These are phyloP conservation scores for Achroia grisella DNA, from an alignment of 1,140 invertebrate species.

Conservation along the genomic window DNA sequence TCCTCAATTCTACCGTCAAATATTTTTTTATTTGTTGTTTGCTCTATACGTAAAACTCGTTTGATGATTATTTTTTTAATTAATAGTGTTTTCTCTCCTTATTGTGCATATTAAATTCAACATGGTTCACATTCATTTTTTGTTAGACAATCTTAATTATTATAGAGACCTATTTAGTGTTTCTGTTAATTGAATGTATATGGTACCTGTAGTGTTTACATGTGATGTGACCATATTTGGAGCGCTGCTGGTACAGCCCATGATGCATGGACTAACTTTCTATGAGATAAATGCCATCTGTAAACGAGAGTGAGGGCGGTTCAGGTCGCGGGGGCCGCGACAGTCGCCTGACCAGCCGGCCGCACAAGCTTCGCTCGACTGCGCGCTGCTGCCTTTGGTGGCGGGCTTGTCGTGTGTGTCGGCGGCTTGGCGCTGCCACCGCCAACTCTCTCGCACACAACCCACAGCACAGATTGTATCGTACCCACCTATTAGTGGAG, in stretches of 20 bases:
- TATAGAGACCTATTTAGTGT: too few relatives aligned
- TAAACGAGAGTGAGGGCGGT: neutral
- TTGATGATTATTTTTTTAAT: too few relatives aligned
- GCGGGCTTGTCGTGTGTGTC: too few relatives aligned
- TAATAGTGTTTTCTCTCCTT: too few relatives aligned
- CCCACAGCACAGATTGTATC: conserved; percentile 49
- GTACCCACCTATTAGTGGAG: conserved; percentile 55
- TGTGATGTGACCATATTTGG: conserved; percentile 32
- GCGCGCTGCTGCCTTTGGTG: conserved; percentile 7
- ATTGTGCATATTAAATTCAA: too few relatives aligned
- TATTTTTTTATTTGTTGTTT: too few relatives aligned
- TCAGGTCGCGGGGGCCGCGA: conserved; percentile 8
- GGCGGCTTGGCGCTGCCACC: conserved; percentile 30
- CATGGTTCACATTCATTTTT: too few relatives aligned
- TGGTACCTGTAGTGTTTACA: conserved; percentile 30
- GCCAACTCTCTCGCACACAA: conserved; percentile 3
- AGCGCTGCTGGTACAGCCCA: conserved; percentile 63
- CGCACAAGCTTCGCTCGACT: conserved; percentile 41
- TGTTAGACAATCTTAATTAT: too few relatives aligned
- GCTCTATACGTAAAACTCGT: too few relatives aligned
- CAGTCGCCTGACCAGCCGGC: conserved; percentile 27
- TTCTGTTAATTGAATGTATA: too few relatives aligned
- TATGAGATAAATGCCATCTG: conserved; percentile 7
- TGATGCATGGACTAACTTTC: conserved; percentile 20
- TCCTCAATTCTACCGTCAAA: too few relatives aligned